Base-by-base conservation (phyloP, 2,797 vertebrate genomes). In the Parauchenoglanis ngamensis region DNA sequence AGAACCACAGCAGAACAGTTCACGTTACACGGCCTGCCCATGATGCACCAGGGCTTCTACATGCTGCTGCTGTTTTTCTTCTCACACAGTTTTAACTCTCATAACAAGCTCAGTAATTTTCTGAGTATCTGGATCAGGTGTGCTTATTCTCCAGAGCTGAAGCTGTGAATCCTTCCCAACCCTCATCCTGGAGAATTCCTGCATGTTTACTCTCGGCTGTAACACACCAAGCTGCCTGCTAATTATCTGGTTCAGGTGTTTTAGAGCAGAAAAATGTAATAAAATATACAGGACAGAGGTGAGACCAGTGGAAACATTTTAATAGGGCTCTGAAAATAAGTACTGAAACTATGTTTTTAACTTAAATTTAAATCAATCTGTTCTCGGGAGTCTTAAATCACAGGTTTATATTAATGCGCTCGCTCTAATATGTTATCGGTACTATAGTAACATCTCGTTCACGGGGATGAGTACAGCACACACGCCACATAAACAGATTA, bases 1-100 rank as follows among this genome's bases (percentile, higher is more conserved):
- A 44, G 5, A n/a, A 46, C 79, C 79, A 65, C 79, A 82, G 59
- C 79, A 17, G 13, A 82, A 46, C 79, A n/a, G 25, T n/a, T 82
- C 40, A 15, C 7, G 23, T 82, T 82, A 82, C 79, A 49, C 79
- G 49, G 44, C 6, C 35, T 63, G 40, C 3, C 59, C 79, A 63
- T 28, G 31, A n/a, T 44, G 35, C 59, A n/a, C 21, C 23, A 3
- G 1, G 7, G 57, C 40, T 5, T 23, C 57, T 25, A 1, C 35
- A 61, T 44, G 31, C 0, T 80, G 23, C 0, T 61, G 78, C 10
- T 44, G 59, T 23, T 61, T 65, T 49, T 56, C 15, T 40, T 7
- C 25, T 7, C 12, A 28, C 35, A 44, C 79, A 46, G 59, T 17
- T 82, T 49, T 8, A 63, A 15, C 12, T 28, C 79, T 49, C 25